These are phyloP conservation scores for Falco berigora DNA, from an alignment of 2,797 vertebrate genomes.

Conservation along the genomic window DNA sequence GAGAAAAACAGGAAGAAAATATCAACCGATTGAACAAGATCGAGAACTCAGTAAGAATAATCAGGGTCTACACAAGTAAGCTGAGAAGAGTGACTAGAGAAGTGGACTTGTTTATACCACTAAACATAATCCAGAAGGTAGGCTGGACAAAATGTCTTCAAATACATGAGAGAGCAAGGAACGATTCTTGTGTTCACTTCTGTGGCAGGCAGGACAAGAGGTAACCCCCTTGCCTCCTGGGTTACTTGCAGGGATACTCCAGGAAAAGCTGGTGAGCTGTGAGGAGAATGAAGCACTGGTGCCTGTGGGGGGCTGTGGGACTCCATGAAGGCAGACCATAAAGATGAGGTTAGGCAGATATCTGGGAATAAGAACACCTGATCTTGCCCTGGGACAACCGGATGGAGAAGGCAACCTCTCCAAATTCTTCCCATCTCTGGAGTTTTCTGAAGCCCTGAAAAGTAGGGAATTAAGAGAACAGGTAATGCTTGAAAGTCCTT, in stretches of 20 bases:
- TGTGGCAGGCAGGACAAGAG: not conserved
- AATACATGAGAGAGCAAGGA: not conserved
- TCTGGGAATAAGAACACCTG: not conserved
- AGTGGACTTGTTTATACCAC: not conserved
- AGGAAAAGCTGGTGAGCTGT: not conserved
- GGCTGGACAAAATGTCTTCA: not conserved
- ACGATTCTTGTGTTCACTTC: not conserved
- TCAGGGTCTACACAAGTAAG: not conserved
- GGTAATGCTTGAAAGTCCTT: not conserved
- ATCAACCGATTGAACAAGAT: accelerated
- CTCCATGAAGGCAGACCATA: not conserved
- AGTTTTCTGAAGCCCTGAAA: not conserved
- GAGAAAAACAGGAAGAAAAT: not conserved
- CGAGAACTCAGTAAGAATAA: not conserved
- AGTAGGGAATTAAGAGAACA: not conserved
- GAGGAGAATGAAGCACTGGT: not conserved
- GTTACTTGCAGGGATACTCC: too few species aligned
- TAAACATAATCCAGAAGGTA: not conserved
- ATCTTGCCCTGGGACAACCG: not conserved
- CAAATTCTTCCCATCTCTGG: not conserved
- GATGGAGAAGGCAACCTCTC: not conserved
- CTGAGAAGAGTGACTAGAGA: not conserved
- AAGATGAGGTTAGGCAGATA: not conserved
- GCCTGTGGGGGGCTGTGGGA: not conserved
- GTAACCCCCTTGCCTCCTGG: not conserved